Percentiles rank a stretch among this genome's conserved stretches.
These are phyloP conservation scores for Megathymus violae DNA, from an alignment of 1,140 invertebrate species.

Conservation along the genomic window DNA sequence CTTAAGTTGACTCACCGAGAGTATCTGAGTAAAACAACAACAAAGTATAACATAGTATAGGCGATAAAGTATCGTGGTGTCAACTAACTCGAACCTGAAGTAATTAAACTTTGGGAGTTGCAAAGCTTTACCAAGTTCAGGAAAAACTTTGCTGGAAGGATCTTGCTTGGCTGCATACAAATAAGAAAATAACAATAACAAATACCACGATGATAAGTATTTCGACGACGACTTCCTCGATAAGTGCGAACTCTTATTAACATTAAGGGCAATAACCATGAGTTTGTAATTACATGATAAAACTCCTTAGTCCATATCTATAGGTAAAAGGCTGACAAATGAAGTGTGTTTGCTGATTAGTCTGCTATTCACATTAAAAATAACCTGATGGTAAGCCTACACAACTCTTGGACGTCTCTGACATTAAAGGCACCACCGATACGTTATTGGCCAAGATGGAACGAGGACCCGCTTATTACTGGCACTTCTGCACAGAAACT, in stretches of 20 bases:
- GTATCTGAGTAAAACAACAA: not conserved
- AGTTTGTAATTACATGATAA: no score
- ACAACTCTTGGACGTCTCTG: no score
- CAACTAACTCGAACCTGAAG: conserved; percentile 25
- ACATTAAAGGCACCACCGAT: no score
- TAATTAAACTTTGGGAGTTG: conserved; percentile 32
- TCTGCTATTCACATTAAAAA: no score
- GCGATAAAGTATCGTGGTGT: conserved; percentile 28
- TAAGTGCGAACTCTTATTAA: not conserved
- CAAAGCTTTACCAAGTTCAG: conserved; percentile 27
- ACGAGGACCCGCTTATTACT: no score
- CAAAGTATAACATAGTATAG: conserved; percentile 17
- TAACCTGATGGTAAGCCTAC: no score
- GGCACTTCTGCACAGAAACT: no score
- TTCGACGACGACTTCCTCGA: not conserved
- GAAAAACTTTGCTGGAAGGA: conserved; percentile 26
- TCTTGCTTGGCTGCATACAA: conserved; percentile 25
- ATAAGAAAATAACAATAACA: conserved; percentile 11
- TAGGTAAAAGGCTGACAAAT: no score
- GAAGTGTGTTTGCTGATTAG: no score
- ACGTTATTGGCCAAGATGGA: no score
- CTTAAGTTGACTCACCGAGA: not conserved
- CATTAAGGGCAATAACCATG: no score
- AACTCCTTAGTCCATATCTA: no score
- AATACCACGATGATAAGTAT: not conserved